phyloP scores from a whole-genome alignment of 2,888 invertebrate species.

The Hemicrepidius hirtus region DNA sequence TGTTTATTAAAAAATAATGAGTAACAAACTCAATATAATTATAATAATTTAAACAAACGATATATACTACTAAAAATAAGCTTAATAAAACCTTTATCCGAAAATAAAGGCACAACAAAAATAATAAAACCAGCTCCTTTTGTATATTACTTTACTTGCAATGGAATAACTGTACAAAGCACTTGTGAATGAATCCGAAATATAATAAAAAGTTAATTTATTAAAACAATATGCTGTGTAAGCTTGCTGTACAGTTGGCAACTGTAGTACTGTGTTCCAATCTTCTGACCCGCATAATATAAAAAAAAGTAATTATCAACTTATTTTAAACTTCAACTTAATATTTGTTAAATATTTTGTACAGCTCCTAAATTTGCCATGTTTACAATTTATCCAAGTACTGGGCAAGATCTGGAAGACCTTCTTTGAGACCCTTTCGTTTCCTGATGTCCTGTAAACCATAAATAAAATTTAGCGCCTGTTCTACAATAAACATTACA shows the following conservation, averaged over 20 bases:
- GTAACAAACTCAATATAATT: conserved; percentile 43
- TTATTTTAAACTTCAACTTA: conserved; percentile 45
- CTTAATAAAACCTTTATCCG: conserved; percentile 34
- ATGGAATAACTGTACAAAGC: conserved; percentile 52
- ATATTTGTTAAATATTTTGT: conserved; percentile 69
- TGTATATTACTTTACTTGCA: conserved; percentile 43
- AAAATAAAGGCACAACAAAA: conserved; percentile 34
- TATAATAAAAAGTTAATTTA: conserved; percentile 27
- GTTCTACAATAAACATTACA: background rate
- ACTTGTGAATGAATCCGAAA: conserved; percentile 34
- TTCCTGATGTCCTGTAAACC: conserved; percentile 91
- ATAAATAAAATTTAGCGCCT: conserved; percentile 52
- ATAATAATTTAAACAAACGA: conserved; percentile 43
- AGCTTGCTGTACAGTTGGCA: conserved; percentile 27
- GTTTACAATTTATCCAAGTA: conserved; percentile 99
- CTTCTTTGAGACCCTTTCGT: conserved; percentile 99
- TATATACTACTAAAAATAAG: conserved; percentile 14
- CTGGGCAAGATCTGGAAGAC: conserved; percentile 94
- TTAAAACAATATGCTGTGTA: conserved; percentile 21
- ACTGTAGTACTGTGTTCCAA: conserved; percentile 31
- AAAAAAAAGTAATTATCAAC: conserved; percentile 43
- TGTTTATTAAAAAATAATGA: conserved; percentile 45
- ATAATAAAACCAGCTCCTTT: conserved; percentile 44
- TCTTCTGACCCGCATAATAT: conserved; percentile 28
- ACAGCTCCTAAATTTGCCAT: conserved; percentile 67